phyloP scores from a whole-genome alignment of 2,888 invertebrate species.

The Eilema caniola region DNA sequence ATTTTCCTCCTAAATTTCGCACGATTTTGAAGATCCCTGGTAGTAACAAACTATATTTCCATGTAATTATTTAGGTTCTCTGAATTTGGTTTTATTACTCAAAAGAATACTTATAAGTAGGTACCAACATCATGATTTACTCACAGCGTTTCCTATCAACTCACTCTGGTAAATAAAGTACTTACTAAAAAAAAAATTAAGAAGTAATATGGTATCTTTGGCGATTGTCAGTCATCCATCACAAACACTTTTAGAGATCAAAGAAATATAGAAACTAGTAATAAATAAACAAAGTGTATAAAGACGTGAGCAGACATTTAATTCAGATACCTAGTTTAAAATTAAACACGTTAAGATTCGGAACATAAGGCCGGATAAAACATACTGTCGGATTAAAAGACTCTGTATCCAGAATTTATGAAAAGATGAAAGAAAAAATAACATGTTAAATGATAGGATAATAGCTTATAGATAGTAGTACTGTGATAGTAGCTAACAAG shows the following conservation, averaged over 20 bases:
- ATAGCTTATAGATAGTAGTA: too few species aligned
- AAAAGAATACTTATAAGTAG: too few species aligned
- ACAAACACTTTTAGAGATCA: slow-evolving; percentile 45
- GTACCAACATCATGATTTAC: not conserved
- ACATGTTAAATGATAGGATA: slow-evolving; percentile 6
- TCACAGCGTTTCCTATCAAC: not conserved
- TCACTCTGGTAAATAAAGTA: slow-evolving; percentile 6
- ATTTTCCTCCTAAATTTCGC: too few species aligned
- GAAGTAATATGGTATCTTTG: slow-evolving; percentile 18
- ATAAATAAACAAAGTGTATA: slow-evolving; percentile 48
- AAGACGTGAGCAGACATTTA: slow-evolving; percentile 46
- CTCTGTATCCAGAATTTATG: slow-evolving; percentile 7
- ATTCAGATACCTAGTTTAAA: slow-evolving; percentile 48
- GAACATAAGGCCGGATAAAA: slow-evolving; percentile 39
- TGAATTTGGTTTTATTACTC: too few species aligned
- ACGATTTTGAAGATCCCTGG: too few species aligned
- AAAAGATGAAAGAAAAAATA: slow-evolving; percentile 19
- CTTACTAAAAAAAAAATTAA: not conserved
- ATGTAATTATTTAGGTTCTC: too few species aligned
- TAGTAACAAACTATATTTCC: too few species aligned
- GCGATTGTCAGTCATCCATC: slow-evolving; percentile 26
- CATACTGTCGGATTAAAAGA: slow-evolving; percentile 3
- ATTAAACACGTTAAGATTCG: slow-evolving; percentile 38
- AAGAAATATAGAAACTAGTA: slow-evolving; percentile 41
- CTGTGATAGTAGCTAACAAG: too few species aligned